Evolutionary conservation across 64 coral and sea anemone species (phyloP).

Genomic region (Porites lutea): DNA sequence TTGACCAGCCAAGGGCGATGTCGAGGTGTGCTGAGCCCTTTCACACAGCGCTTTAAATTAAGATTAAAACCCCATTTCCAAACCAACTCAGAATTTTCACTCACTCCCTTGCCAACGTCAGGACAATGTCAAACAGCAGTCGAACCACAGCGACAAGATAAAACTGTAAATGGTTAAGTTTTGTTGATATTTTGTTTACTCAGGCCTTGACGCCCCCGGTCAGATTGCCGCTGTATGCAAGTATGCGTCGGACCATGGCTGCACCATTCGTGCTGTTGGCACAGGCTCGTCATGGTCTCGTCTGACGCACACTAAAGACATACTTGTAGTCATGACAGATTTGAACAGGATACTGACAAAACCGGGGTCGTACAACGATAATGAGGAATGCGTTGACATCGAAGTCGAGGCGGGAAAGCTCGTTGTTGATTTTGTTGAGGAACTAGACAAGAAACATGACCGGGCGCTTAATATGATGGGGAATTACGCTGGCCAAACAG

Average conservation of each 20-base stretch:
- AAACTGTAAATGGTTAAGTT: too few species aligned
- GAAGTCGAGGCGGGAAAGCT: conserved; percentile 65
- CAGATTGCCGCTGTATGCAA: conserved; percentile 55
- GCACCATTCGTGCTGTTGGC: conserved; percentile 63
- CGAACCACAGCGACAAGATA: too few species aligned
- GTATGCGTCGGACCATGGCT: conserved; percentile 24
- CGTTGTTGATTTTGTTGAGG: conserved; percentile 60
- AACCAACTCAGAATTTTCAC: too few species aligned
- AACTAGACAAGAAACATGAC: conserved; percentile 24
- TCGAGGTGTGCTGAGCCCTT: too few species aligned
- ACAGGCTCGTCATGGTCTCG: conserved; percentile 73
- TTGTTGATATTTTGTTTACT: background rate
- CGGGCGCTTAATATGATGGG: conserved; percentile 67
- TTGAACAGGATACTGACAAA: conserved; percentile 46
- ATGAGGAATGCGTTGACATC: conserved; percentile 36
- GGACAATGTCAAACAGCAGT: too few species aligned
- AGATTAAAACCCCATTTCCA: too few species aligned
- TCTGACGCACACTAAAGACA: conserved; percentile 60
- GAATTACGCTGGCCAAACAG: conserved; percentile 71
- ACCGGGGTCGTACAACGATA: background rate
- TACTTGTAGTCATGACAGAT: conserved; percentile 55
- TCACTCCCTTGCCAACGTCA: too few species aligned
- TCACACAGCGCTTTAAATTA: too few species aligned
- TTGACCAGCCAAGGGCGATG: too few species aligned
- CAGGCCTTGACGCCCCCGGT: conserved; percentile 45